These are phyloP conservation scores for Acronicta psi DNA, from an alignment of 2,888 invertebrate species.

Conservation along the genomic window DNA sequence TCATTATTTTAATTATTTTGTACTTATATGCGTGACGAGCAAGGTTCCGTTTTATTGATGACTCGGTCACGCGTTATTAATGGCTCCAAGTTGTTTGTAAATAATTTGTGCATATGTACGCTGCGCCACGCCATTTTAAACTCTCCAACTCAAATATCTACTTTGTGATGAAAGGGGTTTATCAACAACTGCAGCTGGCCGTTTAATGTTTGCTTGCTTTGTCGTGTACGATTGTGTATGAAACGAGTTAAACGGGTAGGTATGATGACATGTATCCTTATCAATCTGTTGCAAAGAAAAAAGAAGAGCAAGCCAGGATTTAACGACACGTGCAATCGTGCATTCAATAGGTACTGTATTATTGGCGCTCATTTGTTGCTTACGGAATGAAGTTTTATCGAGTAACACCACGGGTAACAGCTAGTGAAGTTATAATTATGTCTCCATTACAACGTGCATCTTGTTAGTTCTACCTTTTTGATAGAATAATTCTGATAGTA, in stretches of 20 bases:
- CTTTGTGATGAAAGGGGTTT: slow-evolving; percentile 10
- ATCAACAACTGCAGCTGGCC: slow-evolving; percentile 22
- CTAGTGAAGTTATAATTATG: no score
- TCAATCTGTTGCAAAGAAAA: slow-evolving; percentile 8
- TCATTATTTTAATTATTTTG: neutral
- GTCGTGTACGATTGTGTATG: slow-evolving; percentile 22
- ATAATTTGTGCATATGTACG: slow-evolving; percentile 1
- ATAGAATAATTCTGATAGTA: no score
- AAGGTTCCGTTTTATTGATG: slow-evolving; percentile 3
- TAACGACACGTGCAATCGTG: neutral
- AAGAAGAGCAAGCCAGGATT: neutral
- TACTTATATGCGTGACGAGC: neutral
- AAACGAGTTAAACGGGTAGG: slow-evolving; percentile 12
- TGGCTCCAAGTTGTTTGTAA: neutral
- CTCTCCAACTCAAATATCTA: slow-evolving; percentile 13
- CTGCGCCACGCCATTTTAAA: slow-evolving; percentile 6
- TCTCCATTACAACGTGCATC: no score
- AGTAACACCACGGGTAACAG: no score
- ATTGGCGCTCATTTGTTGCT: no score
- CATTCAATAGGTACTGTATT: neutral
- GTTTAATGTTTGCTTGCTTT: slow-evolving; percentile 24
- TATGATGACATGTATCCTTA: slow-evolving; percentile 5
- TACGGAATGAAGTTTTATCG: no score
- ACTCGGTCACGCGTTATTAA: neutral
- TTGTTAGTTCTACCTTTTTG: no score